phyloP scores from a whole-genome alignment of 2,888 invertebrate species.

The Drosophila flavopinicola region DNA sequence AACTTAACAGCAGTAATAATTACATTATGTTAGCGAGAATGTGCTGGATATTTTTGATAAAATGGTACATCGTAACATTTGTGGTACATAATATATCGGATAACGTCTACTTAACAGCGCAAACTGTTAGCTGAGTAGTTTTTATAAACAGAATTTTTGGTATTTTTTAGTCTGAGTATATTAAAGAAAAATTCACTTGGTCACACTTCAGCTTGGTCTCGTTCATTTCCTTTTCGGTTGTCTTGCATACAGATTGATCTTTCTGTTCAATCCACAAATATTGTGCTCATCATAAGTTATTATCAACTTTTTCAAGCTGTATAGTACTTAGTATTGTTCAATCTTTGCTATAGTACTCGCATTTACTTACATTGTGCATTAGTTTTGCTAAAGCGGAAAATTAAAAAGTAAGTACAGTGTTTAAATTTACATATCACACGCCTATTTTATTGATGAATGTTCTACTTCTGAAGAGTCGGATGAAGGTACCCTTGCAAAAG shows the following conservation, averaged over 20 bases:
- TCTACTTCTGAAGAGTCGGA: slow-evolving; percentile 74
- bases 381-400: background rate
- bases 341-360: background rate
- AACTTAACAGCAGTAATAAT: too few relatives aligned
- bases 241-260: background rate
- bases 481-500: slow-evolving; percentile 39
- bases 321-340: background rate
- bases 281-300: slow-evolving; percentile 12
- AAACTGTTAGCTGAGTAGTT: background rate
- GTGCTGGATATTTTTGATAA: too few relatives aligned
- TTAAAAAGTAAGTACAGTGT: slow-evolving; percentile 33
- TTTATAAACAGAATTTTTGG: background rate
- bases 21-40: too few relatives aligned
- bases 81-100: too few relatives aligned
- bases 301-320: background rate
- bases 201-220: slow-evolving; percentile 11
- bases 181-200: background rate
- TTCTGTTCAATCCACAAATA: slow-evolving; percentile 1
- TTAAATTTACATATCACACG: background rate
- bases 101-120: background rate
- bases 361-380: background rate
- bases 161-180: slow-evolving; percentile 9
- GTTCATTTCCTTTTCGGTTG: slow-evolving; percentile 39
- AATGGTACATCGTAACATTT: too few relatives aligned
- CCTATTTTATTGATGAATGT: slow-evolving; percentile 60